Evolutionary conservation across 2,797 vertebrate species (phyloP).

Genomic region (Sebastes hubbsi): DNA sequence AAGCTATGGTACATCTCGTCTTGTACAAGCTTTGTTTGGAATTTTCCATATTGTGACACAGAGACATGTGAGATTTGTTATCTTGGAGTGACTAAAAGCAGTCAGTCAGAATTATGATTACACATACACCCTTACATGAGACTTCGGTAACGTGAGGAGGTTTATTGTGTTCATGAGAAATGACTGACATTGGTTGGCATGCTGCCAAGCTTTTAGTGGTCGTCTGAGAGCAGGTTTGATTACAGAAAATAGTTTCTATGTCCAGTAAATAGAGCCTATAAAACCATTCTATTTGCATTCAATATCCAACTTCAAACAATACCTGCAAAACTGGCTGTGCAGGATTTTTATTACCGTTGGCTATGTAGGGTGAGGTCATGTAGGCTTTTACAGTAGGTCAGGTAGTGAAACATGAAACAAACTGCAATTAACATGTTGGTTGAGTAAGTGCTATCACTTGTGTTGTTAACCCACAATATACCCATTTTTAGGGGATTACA

Average conservation of each 20-base stretch:
- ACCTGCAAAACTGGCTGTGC: neutral
- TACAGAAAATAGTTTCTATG: neutral
- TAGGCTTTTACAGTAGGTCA: neutral
- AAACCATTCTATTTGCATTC: slow-evolving; percentile 12
- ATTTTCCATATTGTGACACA: slow-evolving; percentile 1
- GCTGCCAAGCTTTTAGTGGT: neutral
- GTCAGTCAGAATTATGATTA: neutral
- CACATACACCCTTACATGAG: slow-evolving; percentile 12
- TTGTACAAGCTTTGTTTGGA: neutral
- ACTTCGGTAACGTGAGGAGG: neutral
- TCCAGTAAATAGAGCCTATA: neutral
- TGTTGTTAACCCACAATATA: neutral
- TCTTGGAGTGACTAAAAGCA: neutral
- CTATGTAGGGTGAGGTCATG: neutral
- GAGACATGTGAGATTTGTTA: neutral
- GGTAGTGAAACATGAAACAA: neutral
- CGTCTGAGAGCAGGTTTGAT: neutral
- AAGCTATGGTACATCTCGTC: neutral
- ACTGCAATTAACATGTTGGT: neutral
- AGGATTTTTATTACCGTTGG: neutral
- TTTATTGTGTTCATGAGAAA: slow-evolving; percentile 13
- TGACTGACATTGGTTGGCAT: slow-evolving; percentile 2
- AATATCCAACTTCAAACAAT: neutral
- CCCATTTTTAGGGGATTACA: too few relatives aligned
- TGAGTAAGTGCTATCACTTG: neutral